Evolutionary conservation across 2,888 invertebrate genomes (phyloP).

Genomic region (Lampropteryx suffumata): DNA sequence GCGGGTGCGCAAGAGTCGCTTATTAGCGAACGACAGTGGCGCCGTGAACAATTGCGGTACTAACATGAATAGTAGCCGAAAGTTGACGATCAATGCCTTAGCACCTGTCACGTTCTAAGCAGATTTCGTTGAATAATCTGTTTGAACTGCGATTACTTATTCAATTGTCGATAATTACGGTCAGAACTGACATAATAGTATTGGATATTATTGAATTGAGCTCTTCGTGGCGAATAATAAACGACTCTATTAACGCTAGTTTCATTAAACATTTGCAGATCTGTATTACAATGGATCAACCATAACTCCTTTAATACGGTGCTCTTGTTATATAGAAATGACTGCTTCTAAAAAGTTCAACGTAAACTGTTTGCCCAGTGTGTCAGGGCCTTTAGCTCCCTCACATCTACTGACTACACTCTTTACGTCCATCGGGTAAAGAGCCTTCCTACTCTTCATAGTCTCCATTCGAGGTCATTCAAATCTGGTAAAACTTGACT

Average conservation of each 20-base stretch:
- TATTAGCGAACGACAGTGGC: slow-evolving; percentile 53
- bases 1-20: slow-evolving; percentile 51
- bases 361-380: too few species aligned
- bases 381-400: too few species aligned
- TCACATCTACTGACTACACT: too few species aligned
- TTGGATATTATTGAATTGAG: slow-evolving; percentile 10
- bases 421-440: too few species aligned
- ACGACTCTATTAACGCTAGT: slow-evolving; percentile 7
- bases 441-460: too few species aligned
- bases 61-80: slow-evolving; percentile 31
- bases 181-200: slow-evolving; percentile 20
- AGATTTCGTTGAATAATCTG: slow-evolving; percentile 25
- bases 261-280: neutral
- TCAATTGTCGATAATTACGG: slow-evolving; percentile 22
- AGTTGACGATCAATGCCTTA: slow-evolving; percentile 20
- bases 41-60: slow-evolving; percentile 51
- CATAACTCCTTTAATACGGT: neutral
- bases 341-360: too few species aligned
- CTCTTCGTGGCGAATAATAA: slow-evolving; percentile 13
- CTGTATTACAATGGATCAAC: neutral
- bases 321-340: neutral
- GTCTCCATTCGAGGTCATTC: too few species aligned
- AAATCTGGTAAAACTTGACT: too few species aligned
- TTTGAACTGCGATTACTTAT: slow-evolving; percentile 19
- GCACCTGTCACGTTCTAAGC: slow-evolving; percentile 24